phyloP scores from a whole-genome alignment of 1,140 invertebrate genomes.

The Proctacanthus coquilletti region DNA sequence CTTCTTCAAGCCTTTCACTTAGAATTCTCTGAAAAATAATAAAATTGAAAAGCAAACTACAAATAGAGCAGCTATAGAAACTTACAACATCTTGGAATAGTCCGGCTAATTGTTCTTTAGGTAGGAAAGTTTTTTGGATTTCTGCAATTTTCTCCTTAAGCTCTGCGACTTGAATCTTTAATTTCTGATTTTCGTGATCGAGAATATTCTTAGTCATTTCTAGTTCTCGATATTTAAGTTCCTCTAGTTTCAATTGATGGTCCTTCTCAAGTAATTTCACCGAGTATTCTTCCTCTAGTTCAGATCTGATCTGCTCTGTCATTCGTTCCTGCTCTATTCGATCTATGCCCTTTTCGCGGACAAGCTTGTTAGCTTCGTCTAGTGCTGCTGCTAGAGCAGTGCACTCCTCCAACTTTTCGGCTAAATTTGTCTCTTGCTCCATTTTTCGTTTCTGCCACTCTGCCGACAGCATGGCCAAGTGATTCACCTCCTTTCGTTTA shows the following conservation, averaged over 20 bases:
- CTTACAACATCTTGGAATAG: slow-evolving; percentile 3
- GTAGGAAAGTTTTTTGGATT: neutral
- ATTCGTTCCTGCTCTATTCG: neutral
- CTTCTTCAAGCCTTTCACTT: slow-evolving; percentile 1
- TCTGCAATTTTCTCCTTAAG: neutral
- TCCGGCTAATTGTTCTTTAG: slow-evolving; percentile 1
- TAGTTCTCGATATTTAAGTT: slow-evolving; percentile 3
- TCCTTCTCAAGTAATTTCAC: neutral
- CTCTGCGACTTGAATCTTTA: neutral
- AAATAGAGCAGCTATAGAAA: neutral
- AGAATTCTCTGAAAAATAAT: slow-evolving; percentile 1
- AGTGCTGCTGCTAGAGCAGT: neutral
- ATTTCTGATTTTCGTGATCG: slow-evolving; percentile 2
- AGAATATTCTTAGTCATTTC: neutral
- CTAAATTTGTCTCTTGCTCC: neutral
- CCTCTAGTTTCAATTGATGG: slow-evolving; percentile 1
- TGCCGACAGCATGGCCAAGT: neutral
- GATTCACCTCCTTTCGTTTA: slow-evolving; percentile 1
- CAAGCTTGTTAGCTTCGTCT: slow-evolving; percentile 3
- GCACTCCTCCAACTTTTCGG: slow-evolving; percentile 1
- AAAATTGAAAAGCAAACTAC: neutral
- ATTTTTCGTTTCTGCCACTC: neutral
- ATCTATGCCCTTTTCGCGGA: neutral
- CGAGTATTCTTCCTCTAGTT: slow-evolving; percentile 2
- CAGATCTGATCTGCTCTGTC: neutral